A percentile compares a stretch with the other conserved stretches of the same genome.
phyloP scores from a whole-genome alignment of 1,140 invertebrate genomes.

The Dendrolimus kikuchii region DNA sequence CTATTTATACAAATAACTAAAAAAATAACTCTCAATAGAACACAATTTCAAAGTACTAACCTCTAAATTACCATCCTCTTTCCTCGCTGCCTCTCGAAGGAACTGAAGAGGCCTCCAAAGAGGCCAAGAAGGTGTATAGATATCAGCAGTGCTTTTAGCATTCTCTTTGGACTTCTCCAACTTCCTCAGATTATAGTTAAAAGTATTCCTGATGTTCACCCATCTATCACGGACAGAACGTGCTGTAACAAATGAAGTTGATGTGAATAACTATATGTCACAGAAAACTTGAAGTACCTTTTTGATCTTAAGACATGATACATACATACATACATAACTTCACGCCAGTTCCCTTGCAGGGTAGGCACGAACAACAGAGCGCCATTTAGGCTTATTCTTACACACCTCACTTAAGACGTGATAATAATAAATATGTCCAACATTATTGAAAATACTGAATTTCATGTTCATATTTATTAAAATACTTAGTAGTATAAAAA shows the following conservation, averaged over 20 bases:
- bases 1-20: too few relatives aligned
- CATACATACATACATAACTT: too few relatives aligned
- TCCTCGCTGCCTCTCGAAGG: slow-evolving; percentile 32
- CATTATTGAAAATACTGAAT: too few relatives aligned
- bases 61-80: slow-evolving; percentile 32
- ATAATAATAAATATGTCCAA: too few relatives aligned
- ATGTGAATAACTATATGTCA: neutral
- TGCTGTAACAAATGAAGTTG: slow-evolving; percentile 30
- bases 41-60: slow-evolving; percentile 14
- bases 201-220: slow-evolving; percentile 64
- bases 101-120: slow-evolving; percentile 62
- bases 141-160: slow-evolving; percentile 31
- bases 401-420: too few relatives aligned
- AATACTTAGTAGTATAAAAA: too few relatives aligned
- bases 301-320: too few relatives aligned
- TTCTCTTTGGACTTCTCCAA: slow-evolving; percentile 45
- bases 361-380: too few relatives aligned
- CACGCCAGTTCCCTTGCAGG: too few relatives aligned
- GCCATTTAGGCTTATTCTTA: too few relatives aligned
- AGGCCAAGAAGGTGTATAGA: slow-evolving; percentile 61
- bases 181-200: slow-evolving; percentile 51
- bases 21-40: too few relatives aligned
- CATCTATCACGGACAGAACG: slow-evolving; percentile 55
- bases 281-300: neutral
- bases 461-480: too few relatives aligned